phyloP scores from a whole-genome alignment of 2,888 invertebrate genomes.

The Gryllus longicercus region DNA sequence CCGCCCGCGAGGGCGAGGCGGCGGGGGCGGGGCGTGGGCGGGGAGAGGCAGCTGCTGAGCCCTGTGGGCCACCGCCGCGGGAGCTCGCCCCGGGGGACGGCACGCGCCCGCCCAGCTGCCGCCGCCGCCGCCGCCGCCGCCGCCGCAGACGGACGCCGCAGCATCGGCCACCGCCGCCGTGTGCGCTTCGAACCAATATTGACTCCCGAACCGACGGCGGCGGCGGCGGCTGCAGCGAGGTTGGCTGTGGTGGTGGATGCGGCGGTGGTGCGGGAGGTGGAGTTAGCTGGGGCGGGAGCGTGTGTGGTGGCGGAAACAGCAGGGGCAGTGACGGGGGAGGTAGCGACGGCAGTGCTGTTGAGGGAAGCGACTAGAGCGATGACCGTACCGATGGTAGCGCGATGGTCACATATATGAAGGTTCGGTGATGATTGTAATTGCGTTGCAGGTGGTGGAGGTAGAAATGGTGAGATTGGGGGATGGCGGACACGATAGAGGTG shows the following conservation, averaged over 20 bases:
- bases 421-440: no score
- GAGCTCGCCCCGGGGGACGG: neutral
- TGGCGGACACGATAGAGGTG: no score
- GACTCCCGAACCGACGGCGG: neutral
- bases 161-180: neutral
- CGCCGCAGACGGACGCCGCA: neutral
- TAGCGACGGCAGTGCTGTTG: no score
- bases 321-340: no score
- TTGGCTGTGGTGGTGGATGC: neutral
- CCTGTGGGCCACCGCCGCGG: neutral
- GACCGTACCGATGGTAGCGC: no score
- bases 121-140: neutral
- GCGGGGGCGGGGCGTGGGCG: neutral
- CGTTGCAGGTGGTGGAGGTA: no score
- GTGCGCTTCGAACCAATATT: slow-evolving; percentile 1
- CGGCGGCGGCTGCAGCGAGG: neutral
- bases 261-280: no score
- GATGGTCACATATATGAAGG: no score
- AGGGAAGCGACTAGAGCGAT: no score
- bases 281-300: no score
- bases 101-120: neutral
- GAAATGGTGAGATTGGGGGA: no score
- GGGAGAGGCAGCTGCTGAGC: neutral
- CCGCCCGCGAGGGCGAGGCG: neutral
- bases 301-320: no score